These are phyloP conservation scores for Apoda limacodes DNA, from an alignment of 2,888 invertebrate genomes.

Conservation along the genomic window DNA sequence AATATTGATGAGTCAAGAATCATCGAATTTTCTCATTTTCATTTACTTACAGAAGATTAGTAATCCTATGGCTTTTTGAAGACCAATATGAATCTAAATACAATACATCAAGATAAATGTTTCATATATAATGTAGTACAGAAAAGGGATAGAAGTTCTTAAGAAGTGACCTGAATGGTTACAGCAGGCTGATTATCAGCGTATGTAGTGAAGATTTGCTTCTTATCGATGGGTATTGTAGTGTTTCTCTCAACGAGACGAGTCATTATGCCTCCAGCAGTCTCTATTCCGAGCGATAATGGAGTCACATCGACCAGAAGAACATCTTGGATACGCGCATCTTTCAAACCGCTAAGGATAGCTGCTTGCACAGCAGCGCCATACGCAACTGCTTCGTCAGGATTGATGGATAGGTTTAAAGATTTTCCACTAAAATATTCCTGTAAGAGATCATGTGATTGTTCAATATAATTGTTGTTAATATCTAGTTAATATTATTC, in stretches of 20 bases:
- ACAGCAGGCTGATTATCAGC: slow-evolving; percentile 93
- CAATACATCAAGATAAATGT: neutral
- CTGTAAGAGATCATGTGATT: slow-evolving; percentile 30
- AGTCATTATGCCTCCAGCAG: slow-evolving; percentile 88
- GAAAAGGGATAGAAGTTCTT: no score
- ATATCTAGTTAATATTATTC: slow-evolving; percentile 2
- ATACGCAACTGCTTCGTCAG: slow-evolving; percentile 93
- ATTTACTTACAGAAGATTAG: no score
- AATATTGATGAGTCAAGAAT: no score
- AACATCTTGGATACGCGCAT: slow-evolving; percentile 81
- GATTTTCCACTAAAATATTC: slow-evolving; percentile 86
- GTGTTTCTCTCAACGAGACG: slow-evolving; percentile 86
- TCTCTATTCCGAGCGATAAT: slow-evolving; percentile 83
- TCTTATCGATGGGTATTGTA: slow-evolving; percentile 83
- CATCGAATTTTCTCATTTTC: no score
- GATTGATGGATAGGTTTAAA: slow-evolving; percentile 91
- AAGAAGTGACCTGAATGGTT: slow-evolving; percentile 74
- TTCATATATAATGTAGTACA: neutral
- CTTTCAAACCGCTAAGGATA: slow-evolving; percentile 80
- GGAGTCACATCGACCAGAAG: slow-evolving; percentile 85
- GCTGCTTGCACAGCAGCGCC: slow-evolving; percentile 96
- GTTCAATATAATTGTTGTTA: slow-evolving; percentile 2
- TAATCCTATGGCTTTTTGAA: no score
- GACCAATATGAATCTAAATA: neutral
- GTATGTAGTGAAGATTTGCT: slow-evolving; percentile 89